Evolutionary conservation across 2,113 vertebrate genomes (phyloP).

Genomic region (Galeopterus variegatus): DNA sequence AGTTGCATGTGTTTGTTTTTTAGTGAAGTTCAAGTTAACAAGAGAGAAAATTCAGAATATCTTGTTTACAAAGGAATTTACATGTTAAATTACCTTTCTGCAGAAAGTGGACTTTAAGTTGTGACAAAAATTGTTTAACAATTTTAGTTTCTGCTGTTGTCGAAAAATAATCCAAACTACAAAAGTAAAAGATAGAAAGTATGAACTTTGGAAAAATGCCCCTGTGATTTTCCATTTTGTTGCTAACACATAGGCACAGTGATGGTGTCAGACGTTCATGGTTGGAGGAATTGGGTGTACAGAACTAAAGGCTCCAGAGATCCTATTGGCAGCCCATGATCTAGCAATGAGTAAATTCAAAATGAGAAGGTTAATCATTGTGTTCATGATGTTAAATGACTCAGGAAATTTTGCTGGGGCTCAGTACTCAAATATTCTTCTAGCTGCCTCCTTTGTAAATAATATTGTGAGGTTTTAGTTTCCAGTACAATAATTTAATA

Average conservation of each 20-base stretch:
- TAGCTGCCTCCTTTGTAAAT: neutral
- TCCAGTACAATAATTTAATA: neutral
- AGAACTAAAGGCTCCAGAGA: neutral
- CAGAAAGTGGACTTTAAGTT: conserved; percentile 14
- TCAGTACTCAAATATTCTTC: neutral
- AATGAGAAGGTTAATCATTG: neutral
- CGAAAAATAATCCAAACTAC: conserved; percentile 26
- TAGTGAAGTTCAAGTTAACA: conserved; percentile 2
- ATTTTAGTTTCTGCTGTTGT: conserved; percentile 34
- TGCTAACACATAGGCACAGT: too few relatives aligned
- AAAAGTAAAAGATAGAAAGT: neutral
- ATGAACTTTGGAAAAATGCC: neutral
- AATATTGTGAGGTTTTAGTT: neutral
- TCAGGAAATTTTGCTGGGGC: neutral
- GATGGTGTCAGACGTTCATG: neutral
- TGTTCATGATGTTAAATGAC: neutral
- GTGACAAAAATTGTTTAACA: neutral
- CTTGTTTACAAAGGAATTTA: neutral
- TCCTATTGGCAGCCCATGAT: neutral
- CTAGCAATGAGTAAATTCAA: neutral
- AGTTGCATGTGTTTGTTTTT: neutral
- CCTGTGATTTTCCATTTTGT: neutral
- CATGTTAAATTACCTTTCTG: neutral
- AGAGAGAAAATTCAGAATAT: neutral
- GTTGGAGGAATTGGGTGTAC: neutral